Percentiles rank a stretch among this genome's conserved stretches.
These are phyloP conservation scores for Trachymyrmex cornetzi DNA, from an alignment of 1,140 invertebrate species.

Conservation along the genomic window DNA sequence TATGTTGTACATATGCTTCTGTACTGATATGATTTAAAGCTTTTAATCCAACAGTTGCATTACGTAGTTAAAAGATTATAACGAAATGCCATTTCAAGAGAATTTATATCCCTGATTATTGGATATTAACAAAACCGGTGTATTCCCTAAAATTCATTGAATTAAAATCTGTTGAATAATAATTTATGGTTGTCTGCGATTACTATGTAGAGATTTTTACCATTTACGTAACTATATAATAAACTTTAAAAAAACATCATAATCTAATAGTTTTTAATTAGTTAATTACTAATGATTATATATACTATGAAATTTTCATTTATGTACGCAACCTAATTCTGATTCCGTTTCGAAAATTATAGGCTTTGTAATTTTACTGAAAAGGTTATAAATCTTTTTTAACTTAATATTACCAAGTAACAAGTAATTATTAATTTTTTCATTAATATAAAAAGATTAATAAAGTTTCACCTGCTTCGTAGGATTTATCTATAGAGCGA, in stretches of 20 bases:
- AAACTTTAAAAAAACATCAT: not conserved
- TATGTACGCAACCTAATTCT: not conserved
- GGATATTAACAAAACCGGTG: constrained; percentile 9
- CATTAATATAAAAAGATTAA: too few relatives aligned
- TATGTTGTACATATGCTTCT: not conserved
- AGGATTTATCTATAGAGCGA: not conserved
- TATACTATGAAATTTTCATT: not conserved
- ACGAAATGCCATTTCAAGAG: constrained; percentile 15
- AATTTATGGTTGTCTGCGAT: constrained; percentile 2
- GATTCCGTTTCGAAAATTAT: too few relatives aligned
- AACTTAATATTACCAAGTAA: too few relatives aligned
- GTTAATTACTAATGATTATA: not conserved
- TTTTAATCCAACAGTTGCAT: constrained; percentile 36
- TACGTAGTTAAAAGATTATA: constrained; percentile 37
- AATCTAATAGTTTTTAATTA: not conserved
- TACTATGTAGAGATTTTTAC: not conserved
- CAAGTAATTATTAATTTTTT: too few relatives aligned
- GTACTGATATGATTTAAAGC: constrained; percentile 43
- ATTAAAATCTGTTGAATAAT: constrained; percentile 18
- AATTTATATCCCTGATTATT: constrained; percentile 38
- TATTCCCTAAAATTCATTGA: not conserved
- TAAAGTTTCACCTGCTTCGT: too few relatives aligned
- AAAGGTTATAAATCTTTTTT: too few relatives aligned
- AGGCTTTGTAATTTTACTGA: too few relatives aligned
- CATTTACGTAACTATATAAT: constrained; percentile 5